phyloP scores from a whole-genome alignment of 2,797 vertebrate genomes.

The Pseudotriccus pelzelni region DNA sequence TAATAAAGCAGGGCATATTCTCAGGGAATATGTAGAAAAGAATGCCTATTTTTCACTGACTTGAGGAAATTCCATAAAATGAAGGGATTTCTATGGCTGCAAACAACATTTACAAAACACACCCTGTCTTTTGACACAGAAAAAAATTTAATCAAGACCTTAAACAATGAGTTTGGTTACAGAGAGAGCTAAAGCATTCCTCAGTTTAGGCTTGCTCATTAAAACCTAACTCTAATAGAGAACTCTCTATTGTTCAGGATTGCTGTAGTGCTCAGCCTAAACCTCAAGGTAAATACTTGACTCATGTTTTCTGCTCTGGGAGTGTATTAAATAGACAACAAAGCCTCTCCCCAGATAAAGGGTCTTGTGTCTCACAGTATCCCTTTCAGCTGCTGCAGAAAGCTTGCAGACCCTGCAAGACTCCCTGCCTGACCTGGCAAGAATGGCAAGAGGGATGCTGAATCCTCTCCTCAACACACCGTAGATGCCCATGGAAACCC shows the following conservation, averaged over 20 bases:
- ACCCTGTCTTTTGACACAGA: neutral
- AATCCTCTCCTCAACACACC: neutral
- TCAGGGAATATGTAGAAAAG: neutral
- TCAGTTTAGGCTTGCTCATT: neutral
- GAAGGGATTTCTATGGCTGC: neutral
- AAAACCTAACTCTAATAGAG: neutral
- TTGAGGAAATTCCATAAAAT: neutral
- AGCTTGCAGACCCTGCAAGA: neutral
- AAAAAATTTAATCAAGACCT: neutral
- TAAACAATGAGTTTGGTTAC: neutral
- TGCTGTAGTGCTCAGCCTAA: neutral
- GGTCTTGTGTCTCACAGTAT: neutral
- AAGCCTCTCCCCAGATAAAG: neutral
- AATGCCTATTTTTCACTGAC: neutral
- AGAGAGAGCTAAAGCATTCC: neutral
- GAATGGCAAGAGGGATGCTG: neutral
- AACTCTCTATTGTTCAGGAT: neutral
- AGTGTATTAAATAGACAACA: neutral
- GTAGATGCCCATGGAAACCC: neutral
- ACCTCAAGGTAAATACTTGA: conserved; percentile 5
- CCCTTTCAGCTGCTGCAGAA: neutral
- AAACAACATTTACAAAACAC: neutral
- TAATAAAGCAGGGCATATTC: neutral
- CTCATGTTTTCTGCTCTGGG: neutral
- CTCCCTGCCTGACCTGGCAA: neutral